These are phyloP conservation scores for Hephaestus fuliginosus DNA, from an alignment of 2,797 vertebrate species.

Conservation along the genomic window DNA sequence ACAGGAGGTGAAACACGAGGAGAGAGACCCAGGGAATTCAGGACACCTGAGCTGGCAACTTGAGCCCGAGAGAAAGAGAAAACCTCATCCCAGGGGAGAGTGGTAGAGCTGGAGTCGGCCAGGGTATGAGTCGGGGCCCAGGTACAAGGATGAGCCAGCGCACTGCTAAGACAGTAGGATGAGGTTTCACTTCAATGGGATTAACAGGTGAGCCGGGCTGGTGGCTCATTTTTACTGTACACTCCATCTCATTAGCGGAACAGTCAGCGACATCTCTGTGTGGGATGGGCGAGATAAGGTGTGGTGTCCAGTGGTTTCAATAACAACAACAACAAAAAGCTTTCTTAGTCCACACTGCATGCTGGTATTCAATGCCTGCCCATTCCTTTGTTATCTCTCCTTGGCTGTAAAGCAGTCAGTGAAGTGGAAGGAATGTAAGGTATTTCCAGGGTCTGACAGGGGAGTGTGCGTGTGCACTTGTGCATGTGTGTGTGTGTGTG, in stretches of 20 bases:
- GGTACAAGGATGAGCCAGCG: conserved; percentile 51
- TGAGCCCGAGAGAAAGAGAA: conserved; percentile 80
- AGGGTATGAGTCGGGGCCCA: conserved; percentile 51
- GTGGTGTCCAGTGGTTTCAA: conserved; percentile 55
- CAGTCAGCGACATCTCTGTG: conserved; percentile 54
- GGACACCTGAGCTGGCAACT: conserved; percentile 80
- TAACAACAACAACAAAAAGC: conserved; percentile 26
- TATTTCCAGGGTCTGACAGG: conserved; percentile 81
- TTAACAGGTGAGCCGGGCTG: conserved; percentile 68
- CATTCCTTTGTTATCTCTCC: conserved; percentile 83
- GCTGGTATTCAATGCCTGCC: conserved; percentile 69
- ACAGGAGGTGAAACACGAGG: conserved; percentile 79
- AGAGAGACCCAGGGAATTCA: conserved; percentile 75
- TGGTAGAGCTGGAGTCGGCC: conserved; percentile 53
- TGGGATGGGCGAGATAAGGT: conserved; percentile 61
- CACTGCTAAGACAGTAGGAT: conserved; percentile 62
- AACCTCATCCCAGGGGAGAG: conserved; percentile 83
- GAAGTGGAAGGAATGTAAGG: conserved; percentile 84
- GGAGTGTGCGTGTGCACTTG: conserved; percentile 36
- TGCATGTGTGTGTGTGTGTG: conserved; percentile 28
- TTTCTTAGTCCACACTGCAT: conserved; percentile 53
- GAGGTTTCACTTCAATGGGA: conserved; percentile 80
- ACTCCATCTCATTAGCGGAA: conserved; percentile 70
- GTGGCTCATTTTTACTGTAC: conserved; percentile 63
- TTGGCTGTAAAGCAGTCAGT: conserved; percentile 78